Conservation (phyloP, 2,888 invertebrate genomes). For the Zhuqinia jingwanae region DNA sequence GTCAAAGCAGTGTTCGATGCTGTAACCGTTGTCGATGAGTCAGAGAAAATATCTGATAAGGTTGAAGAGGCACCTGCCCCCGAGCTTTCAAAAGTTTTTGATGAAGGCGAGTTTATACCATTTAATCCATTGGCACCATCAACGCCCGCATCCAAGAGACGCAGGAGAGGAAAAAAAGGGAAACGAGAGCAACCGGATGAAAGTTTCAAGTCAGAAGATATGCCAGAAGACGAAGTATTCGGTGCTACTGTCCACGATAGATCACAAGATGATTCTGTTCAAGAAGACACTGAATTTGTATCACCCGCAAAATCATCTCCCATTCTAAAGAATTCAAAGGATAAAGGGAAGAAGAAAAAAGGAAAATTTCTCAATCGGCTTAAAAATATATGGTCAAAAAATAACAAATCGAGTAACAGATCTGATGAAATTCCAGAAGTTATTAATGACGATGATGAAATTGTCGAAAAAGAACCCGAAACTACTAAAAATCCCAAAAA, state of each 20-base stretch:
- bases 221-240: background rate
- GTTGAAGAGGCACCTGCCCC: slow-evolving; percentile 20
- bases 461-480: background rate
- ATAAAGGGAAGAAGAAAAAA: slow-evolving; percentile 52
- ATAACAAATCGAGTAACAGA: background rate
- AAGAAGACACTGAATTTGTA: background rate
- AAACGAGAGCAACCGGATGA: background rate
- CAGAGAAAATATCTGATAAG: slow-evolving; percentile 28
- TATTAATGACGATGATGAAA: background rate
- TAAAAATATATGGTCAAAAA: slow-evolving; percentile 49
- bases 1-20: slow-evolving; percentile 76
- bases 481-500: background rate
- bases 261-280: background rate
- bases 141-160: background rate
- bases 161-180: slow-evolving; percentile 12
- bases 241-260: background rate
- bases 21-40: slow-evolving; percentile 63
- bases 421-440: background rate
- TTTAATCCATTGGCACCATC: slow-evolving; percentile 77
- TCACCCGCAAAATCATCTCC: background rate
- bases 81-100: slow-evolving; percentile 51
- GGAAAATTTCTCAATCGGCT: slow-evolving; percentile 57
- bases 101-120: slow-evolving; percentile 75
- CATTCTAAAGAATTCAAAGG: slow-evolving; percentile 9
- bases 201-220: too few species aligned